These are phyloP conservation scores for Heliconius congener DNA, from an alignment of 1,140 invertebrate species.

Conservation along the genomic window DNA sequence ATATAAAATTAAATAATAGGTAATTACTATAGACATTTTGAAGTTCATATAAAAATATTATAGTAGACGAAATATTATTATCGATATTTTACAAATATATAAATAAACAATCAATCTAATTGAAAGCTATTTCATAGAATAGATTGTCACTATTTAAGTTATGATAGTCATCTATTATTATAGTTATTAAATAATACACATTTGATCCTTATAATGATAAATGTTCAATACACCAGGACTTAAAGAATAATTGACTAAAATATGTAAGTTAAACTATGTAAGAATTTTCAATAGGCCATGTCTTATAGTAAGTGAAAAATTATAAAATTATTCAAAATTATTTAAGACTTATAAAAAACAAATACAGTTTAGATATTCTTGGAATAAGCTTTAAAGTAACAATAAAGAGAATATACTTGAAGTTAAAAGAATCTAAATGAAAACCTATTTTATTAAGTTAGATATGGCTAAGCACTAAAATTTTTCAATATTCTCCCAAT, in stretches of 20 bases:
- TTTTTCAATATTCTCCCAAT: constrained; percentile 1
- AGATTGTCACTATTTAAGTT: constrained; percentile 6
- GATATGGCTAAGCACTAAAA: not conserved
- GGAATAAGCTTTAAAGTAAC: too few species aligned
- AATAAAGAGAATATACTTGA: too few species aligned
- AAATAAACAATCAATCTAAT: constrained; percentile 17
- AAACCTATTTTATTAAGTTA: not conserved
- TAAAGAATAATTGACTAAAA: constrained; percentile 66
- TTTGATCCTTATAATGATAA: constrained; percentile 35
- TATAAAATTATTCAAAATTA: not conserved
- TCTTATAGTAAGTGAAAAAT: not conserved
- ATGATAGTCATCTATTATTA: constrained; percentile 8
- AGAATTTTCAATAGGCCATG: constrained; percentile 59
- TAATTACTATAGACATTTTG: not conserved
- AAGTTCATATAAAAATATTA: constrained; percentile 14
- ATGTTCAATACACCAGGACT: constrained; percentile 28
- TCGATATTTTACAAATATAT: constrained; percentile 10
- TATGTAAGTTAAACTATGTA: constrained; percentile 49
- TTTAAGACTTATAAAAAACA: too few species aligned
- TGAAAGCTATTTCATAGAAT: constrained; percentile 21
- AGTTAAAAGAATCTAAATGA: too few species aligned
- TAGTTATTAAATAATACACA: constrained; percentile 28
- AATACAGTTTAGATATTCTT: too few species aligned
- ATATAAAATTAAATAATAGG: constrained; percentile 4
- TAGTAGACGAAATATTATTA: constrained; percentile 3